Evolutionary conservation across 2,888 invertebrate species (phyloP), one percentile per base, ranked within the genome.

Genomic region (Chalcosyrphus nemorum): DNA sequence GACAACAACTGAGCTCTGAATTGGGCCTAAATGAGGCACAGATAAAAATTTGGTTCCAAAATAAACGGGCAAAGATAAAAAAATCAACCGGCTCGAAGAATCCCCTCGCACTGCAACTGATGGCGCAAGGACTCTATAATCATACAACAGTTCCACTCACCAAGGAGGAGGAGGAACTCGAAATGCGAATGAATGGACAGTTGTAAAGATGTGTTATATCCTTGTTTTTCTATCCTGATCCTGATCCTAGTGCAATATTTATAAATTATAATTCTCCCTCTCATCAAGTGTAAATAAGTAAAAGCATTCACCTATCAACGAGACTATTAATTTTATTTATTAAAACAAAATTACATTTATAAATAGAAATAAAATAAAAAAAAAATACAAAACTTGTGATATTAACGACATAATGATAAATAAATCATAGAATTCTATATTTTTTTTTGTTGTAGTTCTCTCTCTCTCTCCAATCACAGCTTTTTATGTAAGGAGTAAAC

Each of bases 31-130:
- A 98, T 88, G 99, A 99, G 91, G 97, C 98, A 0, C 99, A 99
- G 92, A 99, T 97, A 90, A 98, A 98, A 93, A 98, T 98, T 91
- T 98, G 97, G 98, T 97, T 98, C 93, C 97, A 98, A 93, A 98
- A 98, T 92, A 98, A 98, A 91, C 93, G 98, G 13, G 99, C 99
- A 86, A 98, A 98, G 92, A 96, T 98, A 91, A 99, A 99, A 93
- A 98, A 98, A 90, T 94, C 97, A 0, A 94, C 94, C 0, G 97
- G 97, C 0, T 95, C 95, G 87, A 95, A 96, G 89, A 96, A 97
- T 91, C 95, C 96, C 0, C 92, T 98, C 70, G 98, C 98, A 0
- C 90, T 97, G 72, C 97, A 97, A 89, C 93, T 98, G 87, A 97
- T 98, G 97, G 97, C 98, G 0, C 97, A 98, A 90, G 98, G 98